Evolutionary conservation across 2,113 vertebrate species (phyloP).

Genomic region (Myanophis thanlyinensis): DNA sequence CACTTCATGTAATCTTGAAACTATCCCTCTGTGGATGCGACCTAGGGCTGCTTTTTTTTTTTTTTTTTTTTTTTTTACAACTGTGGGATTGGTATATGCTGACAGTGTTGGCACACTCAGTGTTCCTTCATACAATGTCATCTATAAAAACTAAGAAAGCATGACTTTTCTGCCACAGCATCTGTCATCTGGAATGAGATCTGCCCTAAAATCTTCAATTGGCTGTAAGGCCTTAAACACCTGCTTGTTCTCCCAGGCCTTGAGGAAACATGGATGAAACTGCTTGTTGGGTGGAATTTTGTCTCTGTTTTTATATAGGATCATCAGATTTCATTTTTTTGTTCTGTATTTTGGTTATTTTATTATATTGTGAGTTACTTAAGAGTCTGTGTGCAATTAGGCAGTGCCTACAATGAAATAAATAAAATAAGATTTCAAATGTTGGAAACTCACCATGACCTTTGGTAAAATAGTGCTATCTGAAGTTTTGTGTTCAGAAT

Average conservation of each 20-base stretch:
- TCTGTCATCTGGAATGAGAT: not conserved
- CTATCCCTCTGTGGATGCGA: no score
- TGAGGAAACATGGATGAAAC: not conserved
- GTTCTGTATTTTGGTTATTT: not conserved
- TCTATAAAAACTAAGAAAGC: not conserved
- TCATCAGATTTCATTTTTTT: not conserved
- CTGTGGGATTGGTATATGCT: not conserved
- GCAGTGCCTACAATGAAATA: not conserved
- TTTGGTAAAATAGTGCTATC: not conserved
- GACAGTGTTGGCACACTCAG: not conserved
- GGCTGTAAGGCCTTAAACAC: not conserved
- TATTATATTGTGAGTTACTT: not conserved
- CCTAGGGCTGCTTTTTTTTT: no score
- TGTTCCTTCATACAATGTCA: not conserved
- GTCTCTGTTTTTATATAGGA: not conserved
- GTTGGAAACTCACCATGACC: not conserved
- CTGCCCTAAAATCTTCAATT: not conserved
- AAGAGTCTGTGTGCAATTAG: not conserved
- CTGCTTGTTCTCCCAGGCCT: not conserved
- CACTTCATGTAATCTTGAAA: no score
- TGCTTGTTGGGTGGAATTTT: not conserved
- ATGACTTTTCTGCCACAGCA: not conserved
- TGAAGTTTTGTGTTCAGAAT: not conserved
- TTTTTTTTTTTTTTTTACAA: no score
- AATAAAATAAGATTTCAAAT: not conserved